phyloP scores from a whole-genome alignment of 2,797 vertebrate species.

The Artibeus lituratus region DNA sequence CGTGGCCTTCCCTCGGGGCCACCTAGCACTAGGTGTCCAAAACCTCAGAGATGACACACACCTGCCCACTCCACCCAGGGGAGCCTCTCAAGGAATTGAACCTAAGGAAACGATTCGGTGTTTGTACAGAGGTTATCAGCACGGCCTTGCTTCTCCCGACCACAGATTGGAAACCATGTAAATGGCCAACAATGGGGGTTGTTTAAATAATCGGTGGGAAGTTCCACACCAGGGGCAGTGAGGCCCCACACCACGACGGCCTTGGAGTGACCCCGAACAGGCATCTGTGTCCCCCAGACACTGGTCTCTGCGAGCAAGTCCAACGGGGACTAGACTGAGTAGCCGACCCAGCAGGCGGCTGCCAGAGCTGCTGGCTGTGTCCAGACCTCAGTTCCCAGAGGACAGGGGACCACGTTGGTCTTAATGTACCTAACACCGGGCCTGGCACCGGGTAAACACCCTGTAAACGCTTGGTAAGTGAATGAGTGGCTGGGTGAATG shows the following conservation, averaged over 20 bases:
- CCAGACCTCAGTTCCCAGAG: background rate
- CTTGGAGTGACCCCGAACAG: background rate
- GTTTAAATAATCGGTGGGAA: background rate
- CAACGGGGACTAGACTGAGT: background rate
- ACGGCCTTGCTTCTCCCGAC: background rate
- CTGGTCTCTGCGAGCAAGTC: background rate
- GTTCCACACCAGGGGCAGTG: background rate
- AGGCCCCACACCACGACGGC: fast-evolving
- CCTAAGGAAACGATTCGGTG: background rate
- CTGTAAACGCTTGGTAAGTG: background rate
- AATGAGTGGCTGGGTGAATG: background rate
- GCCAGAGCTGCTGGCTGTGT: background rate
- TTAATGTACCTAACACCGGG: background rate
- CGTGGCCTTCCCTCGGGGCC: background rate
- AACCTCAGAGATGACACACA: background rate
- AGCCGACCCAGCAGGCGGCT: background rate
- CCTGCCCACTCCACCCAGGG: background rate
- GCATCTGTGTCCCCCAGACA: background rate
- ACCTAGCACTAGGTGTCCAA: background rate
- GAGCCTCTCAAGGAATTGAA: background rate
- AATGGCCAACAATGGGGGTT: background rate
- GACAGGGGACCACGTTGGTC: background rate
- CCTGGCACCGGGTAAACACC: background rate
- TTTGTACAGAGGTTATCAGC: background rate
- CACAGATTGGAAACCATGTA: background rate